Evolutionary conservation across 2,797 vertebrate genomes (phyloP).

Genomic region (Neoniphon sammara): DNA sequence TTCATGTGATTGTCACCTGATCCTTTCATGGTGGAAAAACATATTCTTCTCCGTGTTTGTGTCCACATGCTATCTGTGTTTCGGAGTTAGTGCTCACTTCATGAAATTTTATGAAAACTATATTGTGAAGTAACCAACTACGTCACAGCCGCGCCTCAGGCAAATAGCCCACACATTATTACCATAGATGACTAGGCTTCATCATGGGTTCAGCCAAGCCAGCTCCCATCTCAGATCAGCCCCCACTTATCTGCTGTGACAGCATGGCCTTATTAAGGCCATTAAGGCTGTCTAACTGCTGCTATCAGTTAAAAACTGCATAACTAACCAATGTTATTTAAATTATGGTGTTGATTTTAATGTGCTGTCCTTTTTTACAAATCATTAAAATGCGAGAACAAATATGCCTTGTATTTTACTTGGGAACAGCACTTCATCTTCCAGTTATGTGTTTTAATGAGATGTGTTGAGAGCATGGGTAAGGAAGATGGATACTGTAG

Average conservation of each 20-base stretch:
- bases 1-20: no score
- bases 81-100: no score
- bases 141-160: conserved; percentile 34
- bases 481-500: conserved; percentile 3
- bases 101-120: no score
- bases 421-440: conserved; percentile 1
- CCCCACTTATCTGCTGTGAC: conserved; percentile 30
- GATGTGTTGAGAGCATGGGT: conserved; percentile 22
- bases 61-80: no score
- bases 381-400: conserved; percentile 65
- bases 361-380: conserved; percentile 26
- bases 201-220: conserved; percentile 8
- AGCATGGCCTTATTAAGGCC: conserved; percentile 48
- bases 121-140: background rate
- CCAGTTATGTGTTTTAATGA: conserved; percentile 61
- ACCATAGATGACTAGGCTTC: conserved; percentile 45
- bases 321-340: conserved; percentile 32
- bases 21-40: no score
- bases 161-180: conserved; percentile 22
- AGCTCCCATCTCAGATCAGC: conserved; percentile 32
- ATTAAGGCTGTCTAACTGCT: conserved; percentile 18
- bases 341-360: conserved; percentile 40
- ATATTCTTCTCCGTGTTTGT: no score
- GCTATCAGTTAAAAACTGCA: conserved; percentile 31
- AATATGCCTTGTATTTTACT: conserved; percentile 26